A percentile compares a stretch with the other conserved stretches of the same genome.
Conservation (phyloP, 2,113 vertebrate genomes). For the Dermatemys mawii region DNA sequence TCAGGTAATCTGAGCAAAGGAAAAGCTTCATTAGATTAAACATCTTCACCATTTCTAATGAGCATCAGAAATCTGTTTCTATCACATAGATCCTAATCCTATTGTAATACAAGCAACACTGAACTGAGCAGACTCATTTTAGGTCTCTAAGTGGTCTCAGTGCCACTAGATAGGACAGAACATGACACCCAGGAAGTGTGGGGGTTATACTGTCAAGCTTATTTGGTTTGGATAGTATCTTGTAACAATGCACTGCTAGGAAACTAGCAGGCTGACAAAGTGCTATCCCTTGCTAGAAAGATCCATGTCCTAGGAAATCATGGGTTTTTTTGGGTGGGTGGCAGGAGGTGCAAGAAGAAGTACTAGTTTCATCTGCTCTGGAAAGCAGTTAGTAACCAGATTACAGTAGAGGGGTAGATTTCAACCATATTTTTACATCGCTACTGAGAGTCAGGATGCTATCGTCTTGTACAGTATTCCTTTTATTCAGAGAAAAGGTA, state of each 20-base stretch:
- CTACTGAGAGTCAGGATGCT: neutral
- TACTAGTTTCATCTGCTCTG: neutral
- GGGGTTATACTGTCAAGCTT: no score
- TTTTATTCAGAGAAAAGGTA: neutral
- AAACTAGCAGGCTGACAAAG: neutral
- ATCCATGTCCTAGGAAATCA: neutral
- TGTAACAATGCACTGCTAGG: neutral
- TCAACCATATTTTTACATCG: neutral
- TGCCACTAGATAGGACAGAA: no score
- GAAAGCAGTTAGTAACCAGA: neutral
- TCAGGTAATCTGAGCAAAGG: no score
- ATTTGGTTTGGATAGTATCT: neutral
- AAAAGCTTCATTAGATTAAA: no score
- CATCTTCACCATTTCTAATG: neutral
- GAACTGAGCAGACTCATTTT: no score
- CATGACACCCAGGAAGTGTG: no score
- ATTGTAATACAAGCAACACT: no score
- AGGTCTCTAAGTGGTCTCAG: no score
- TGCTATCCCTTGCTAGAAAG: neutral
- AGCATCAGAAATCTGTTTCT: neutral
- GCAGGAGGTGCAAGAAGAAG: neutral
- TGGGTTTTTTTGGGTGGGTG: neutral
- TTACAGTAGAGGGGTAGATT: neutral
- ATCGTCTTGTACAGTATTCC: neutral
- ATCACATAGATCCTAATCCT: neutral